Evolutionary conservation across 2,888 invertebrate genomes (phyloP).

Genomic region (Campaea margaritaria): DNA sequence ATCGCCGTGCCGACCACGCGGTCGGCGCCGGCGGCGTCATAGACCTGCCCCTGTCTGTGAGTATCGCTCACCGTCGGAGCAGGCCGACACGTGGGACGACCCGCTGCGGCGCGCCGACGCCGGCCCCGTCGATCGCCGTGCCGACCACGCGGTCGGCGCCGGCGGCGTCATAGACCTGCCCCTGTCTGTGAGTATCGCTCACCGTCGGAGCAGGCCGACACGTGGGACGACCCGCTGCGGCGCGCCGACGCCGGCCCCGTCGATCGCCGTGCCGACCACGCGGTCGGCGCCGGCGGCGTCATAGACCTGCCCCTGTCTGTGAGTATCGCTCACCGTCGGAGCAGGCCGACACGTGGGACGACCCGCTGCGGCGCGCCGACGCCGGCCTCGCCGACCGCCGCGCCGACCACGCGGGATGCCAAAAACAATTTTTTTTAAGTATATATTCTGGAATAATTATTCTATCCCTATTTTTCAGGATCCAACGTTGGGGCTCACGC

Average conservation of each 20-base stretch:
- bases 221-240: constrained; percentile 68
- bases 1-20: neutral
- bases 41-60: neutral
- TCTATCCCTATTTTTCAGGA: constrained; percentile 57
- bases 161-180: constrained; percentile 26
- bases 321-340: constrained; percentile 48
- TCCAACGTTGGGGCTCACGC: constrained; percentile 62
- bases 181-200: neutral
- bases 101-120: too few species aligned
- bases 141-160: constrained; percentile 27
- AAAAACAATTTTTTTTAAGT: too few species aligned
- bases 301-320: too few species aligned
- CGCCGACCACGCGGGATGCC: constrained; percentile 53
- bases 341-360: constrained; percentile 61
- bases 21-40: constrained; percentile 38
- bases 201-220: constrained; percentile 42
- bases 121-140: neutral
- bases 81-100: too few species aligned
- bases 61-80: too few species aligned
- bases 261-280: constrained; percentile 57
- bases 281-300: neutral
- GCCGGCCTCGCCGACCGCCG: constrained; percentile 45
- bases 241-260: constrained; percentile 19
- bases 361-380: constrained; percentile 54
- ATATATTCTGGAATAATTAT: too few species aligned